phyloP scores from a whole-genome alignment of 2,797 vertebrate species.

The Sebastes aleutianus region DNA sequence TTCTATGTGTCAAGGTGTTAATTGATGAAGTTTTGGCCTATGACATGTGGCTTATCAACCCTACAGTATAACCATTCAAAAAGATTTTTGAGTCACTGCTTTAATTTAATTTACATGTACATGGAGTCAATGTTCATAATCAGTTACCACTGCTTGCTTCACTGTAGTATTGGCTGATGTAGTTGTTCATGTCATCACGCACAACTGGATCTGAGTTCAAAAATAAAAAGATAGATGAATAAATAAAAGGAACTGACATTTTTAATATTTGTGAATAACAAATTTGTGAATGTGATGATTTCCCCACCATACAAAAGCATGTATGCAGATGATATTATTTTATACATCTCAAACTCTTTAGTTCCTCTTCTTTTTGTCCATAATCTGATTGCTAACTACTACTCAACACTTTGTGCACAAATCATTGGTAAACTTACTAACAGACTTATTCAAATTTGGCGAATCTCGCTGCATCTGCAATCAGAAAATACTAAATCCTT shows the following conservation, averaged over 20 bases:
- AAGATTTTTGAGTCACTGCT: neutral
- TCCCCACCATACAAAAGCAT: neutral
- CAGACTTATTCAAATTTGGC: neutral
- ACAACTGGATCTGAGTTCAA: slow-evolving; percentile 81
- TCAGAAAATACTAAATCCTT: neutral
- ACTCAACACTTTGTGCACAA: neutral
- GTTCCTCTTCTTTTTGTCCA: neutral
- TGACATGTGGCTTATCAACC: neutral
- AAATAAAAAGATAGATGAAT: neutral
- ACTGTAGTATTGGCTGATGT: slow-evolving; percentile 95
- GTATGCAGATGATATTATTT: neutral
- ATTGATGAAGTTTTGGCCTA: neutral
- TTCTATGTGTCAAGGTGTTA: neutral
- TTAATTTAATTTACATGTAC: neutral
- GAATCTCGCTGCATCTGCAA: neutral
- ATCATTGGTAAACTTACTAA: neutral
- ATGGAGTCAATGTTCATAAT: neutral
- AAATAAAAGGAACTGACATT: neutral
- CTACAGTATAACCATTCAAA: neutral
- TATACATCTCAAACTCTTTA: neutral
- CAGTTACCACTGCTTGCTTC: slow-evolving; percentile 93
- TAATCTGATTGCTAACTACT: neutral
- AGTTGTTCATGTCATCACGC: slow-evolving; percentile 97
- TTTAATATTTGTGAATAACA: neutral
- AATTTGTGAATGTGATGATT: neutral